These are phyloP conservation scores for Bembecia ichneumoniformis DNA, from an alignment of 2,888 invertebrate genomes.

Conservation along the genomic window DNA sequence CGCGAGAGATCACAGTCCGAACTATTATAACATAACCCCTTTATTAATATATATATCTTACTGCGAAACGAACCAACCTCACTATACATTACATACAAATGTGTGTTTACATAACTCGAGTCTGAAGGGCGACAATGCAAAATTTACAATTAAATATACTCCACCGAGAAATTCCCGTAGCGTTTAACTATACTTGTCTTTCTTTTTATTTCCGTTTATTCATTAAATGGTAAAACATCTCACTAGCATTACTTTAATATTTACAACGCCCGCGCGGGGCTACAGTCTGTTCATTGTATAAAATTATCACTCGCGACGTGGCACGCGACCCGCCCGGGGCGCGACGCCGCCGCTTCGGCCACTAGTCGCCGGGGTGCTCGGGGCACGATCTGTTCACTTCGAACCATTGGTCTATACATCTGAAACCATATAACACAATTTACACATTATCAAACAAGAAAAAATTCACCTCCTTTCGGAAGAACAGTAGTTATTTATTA, in stretches of 20 bases:
- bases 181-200: slow-evolving; percentile 53
- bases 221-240: slow-evolving; percentile 65
- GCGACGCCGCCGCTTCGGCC: slow-evolving; percentile 13
- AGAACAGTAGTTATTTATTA: no score
- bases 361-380: slow-evolving; percentile 96
- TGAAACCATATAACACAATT: slow-evolving; percentile 70
- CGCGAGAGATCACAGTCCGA: slow-evolving; percentile 7
- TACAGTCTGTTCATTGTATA: slow-evolving; percentile 62
- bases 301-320: slow-evolving; percentile 61
- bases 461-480: no score
- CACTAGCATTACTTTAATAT: slow-evolving; percentile 62
- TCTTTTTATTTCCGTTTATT: slow-evolving; percentile 39
- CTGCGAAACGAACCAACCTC: slow-evolving; percentile 10
- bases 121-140: slow-evolving; percentile 49
- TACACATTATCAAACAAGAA: no score
- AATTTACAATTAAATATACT: slow-evolving; percentile 50
- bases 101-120: slow-evolving; percentile 21
- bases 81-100: slow-evolving; percentile 16
- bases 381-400: slow-evolving; percentile 99
- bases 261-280: slow-evolving; percentile 47
- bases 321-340: slow-evolving; percentile 21
- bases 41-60: slow-evolving; percentile 1
- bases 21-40: slow-evolving; percentile 2
- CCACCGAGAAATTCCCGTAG: slow-evolving; percentile 49
- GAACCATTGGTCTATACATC: slow-evolving; percentile 99